Percentiles rank a stretch among this genome's conserved stretches.
phyloP scores from a whole-genome alignment of 1,140 invertebrate species.

The Heliconius eleuchia region DNA sequence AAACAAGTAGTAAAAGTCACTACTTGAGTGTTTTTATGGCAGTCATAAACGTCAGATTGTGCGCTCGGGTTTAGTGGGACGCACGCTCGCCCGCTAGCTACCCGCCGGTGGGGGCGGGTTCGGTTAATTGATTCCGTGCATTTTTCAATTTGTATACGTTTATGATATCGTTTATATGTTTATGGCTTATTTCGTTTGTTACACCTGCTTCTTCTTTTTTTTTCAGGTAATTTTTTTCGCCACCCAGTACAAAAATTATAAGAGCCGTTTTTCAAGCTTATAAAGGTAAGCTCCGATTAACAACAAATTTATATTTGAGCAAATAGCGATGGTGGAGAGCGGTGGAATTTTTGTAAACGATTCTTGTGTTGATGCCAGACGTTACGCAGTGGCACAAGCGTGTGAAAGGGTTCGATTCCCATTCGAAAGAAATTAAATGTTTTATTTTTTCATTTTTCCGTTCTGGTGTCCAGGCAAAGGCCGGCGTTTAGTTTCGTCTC shows the following conservation, averaged over 20 bases:
- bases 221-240: constrained; percentile 59
- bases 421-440: too few relatives aligned
- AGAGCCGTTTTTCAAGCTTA: constrained; percentile 17
- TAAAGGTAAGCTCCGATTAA: constrained; percentile 31
- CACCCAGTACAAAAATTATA: constrained; percentile 22
- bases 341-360: neutral
- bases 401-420: too few relatives aligned
- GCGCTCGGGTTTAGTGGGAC: constrained; percentile 68
- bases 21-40: constrained; percentile 82
- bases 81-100: constrained; percentile 41
- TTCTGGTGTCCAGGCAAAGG: too few relatives aligned
- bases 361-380: too few relatives aligned
- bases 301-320: neutral
- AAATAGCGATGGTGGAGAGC: neutral
- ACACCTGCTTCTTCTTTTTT: constrained; percentile 51
- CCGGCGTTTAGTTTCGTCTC: too few relatives aligned
- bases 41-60: constrained; percentile 82
- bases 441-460: too few relatives aligned
- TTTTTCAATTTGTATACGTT: constrained; percentile 61
- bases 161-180: constrained; percentile 53
- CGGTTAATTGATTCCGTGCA: constrained; percentile 67
- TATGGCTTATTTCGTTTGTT: constrained; percentile 32
- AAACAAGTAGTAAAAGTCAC: constrained; percentile 83
- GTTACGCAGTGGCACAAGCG: too few relatives aligned
- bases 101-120: constrained; percentile 46